Conservation (phyloP, 1,140 invertebrate genomes). For the Orchesella cincta region DNA sequence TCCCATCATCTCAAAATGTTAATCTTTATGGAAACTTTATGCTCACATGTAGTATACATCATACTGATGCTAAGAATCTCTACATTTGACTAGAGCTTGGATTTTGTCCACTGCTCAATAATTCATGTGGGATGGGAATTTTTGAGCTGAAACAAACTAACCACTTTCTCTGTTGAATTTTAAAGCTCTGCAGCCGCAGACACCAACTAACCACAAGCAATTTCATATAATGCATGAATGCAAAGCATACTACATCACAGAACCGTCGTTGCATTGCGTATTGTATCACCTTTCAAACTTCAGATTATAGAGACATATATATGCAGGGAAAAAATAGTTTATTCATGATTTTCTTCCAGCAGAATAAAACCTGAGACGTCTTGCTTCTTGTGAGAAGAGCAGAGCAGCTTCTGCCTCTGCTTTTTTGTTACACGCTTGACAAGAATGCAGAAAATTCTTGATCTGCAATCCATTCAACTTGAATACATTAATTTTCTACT, state of each 20-base stretch:
- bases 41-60: too few relatives aligned
- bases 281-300: background rate
- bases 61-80: too few relatives aligned
- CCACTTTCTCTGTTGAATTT: conserved; percentile 28
- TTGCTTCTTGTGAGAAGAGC: too few relatives aligned
- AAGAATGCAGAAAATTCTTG: too few relatives aligned
- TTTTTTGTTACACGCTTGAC: too few relatives aligned
- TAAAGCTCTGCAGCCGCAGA: background rate
- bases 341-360: background rate
- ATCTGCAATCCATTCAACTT: background rate
- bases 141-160: background rate
- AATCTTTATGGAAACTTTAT: too few relatives aligned
- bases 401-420: too few relatives aligned
- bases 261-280: background rate
- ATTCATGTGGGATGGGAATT: conserved; percentile 40
- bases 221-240: background rate
- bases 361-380: too few relatives aligned
- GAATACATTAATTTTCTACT: too few relatives aligned
- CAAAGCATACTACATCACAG: background rate
- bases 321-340: background rate
- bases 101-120: conserved; percentile 41
- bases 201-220: background rate
- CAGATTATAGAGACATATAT: background rate
- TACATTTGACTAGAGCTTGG: background rate
- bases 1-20: too few relatives aligned